Evolutionary conservation across 64 coral and sea anemone genomes (phyloP), one percentile per base, ranked within the genome.

Genomic region (Stylophora pistillata): DNA sequence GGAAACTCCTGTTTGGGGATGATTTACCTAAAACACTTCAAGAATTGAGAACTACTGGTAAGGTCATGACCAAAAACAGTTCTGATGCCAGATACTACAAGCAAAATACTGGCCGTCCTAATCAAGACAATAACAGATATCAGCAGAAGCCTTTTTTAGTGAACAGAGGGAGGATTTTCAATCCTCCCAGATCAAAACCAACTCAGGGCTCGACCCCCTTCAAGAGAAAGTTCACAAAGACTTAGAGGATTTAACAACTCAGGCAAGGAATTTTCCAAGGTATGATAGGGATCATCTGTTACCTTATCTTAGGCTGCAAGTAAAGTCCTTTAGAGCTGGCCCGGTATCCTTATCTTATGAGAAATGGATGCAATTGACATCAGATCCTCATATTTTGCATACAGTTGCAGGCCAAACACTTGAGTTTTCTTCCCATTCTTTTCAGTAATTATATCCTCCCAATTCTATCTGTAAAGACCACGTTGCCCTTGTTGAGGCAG

Each of bases 231-330:
- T n/a, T n/a, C n/a, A n/a, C 15, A 69, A 26, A 11, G 64, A 69
- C 64, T 69, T 69, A 69, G 64, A 69, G 64, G 64, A 14, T 69
- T 69, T 69, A 69, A 69, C n/a, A 69, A 69, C 64, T 69, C 64
- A 69, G 64, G 64, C 23, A 21, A 69, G 64, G 11, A 26, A 21
- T 69, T 69, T 69, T 69, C 64, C 18, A 14, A 69, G 64, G 11
- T 69, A 69, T 69, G 64, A 14, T 21, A 69, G 23, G 9, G 9
- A 69, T 69, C 9, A 69, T 69, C 64, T 69, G 64, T 14, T 69
- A 15, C 56, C 56, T 58, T 58, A 15, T 58, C 56, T 58, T 10
- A 7, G 56, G 15, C 15, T 58, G 56, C 7, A 58, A 58, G 56
- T 58, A 10, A 7, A 58, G 9, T 58, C 56, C 56, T 58, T 58